Conservation (phyloP, 2,113 vertebrate genomes). For the Gnathochromis pfefferi region DNA sequence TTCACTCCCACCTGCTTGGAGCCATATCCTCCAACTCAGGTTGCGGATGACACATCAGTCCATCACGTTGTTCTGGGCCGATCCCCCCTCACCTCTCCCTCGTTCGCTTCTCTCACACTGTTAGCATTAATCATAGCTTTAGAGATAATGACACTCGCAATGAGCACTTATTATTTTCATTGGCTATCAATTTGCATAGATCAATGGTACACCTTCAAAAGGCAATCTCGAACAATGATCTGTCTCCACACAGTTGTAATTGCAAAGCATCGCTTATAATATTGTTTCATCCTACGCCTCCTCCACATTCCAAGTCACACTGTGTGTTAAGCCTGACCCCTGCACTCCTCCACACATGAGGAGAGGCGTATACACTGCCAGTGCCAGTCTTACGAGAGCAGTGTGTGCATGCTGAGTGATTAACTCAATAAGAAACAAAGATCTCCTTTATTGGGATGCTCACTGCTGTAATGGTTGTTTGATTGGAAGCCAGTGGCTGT, state of each 20-base stretch:
- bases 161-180: slow-evolving; percentile 19
- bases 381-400: slow-evolving; percentile 19
- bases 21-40: slow-evolving; percentile 21
- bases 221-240: slow-evolving; percentile 28
- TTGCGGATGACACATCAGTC: slow-evolving; percentile 36
- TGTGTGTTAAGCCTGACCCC: slow-evolving; percentile 38
- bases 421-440: slow-evolving; percentile 68
- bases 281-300: slow-evolving; percentile 39
- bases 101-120: background rate
- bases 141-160: background rate
- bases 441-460: slow-evolving; percentile 63
- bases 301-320: slow-evolving; percentile 28
- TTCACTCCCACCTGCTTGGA: slow-evolving; percentile 53
- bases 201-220: slow-evolving; percentile 25
- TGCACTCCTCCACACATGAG: slow-evolving; percentile 31
- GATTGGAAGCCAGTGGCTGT: slow-evolving; percentile 65
- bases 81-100: background rate
- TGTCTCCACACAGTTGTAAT: slow-evolving; percentile 36
- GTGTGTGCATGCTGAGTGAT: slow-evolving; percentile 45
- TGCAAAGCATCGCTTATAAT: slow-evolving; percentile 32
- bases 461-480: slow-evolving; percentile 66
- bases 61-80: background rate
- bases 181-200: slow-evolving; percentile 33
- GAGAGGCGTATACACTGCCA: slow-evolving; percentile 30
- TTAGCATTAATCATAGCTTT: slow-evolving; percentile 10